These are phyloP conservation scores for Vulpes ferrilata DNA, from an alignment of 2,113 vertebrate species.

Conservation along the genomic window DNA sequence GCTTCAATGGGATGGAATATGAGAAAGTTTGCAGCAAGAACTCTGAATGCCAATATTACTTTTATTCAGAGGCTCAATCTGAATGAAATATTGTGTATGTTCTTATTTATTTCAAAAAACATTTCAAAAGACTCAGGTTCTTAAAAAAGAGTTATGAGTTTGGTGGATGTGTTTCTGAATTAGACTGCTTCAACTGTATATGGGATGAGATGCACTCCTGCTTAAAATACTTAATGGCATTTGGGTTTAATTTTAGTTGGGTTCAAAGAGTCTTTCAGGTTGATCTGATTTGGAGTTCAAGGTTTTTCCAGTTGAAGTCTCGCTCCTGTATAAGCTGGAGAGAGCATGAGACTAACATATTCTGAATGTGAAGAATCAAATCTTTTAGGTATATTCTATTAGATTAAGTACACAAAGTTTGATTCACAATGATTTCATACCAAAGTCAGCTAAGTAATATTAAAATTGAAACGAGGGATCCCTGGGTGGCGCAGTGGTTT, in stretches of 20 bases:
- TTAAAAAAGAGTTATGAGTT: background rate
- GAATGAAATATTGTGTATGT: background rate
- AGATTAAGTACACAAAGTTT: background rate
- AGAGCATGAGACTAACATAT: background rate
- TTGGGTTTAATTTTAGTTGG: constrained; percentile 22
- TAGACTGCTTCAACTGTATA: background rate
- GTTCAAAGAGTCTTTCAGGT: background rate
- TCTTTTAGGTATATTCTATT: background rate
- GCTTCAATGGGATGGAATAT: background rate
- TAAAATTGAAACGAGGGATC: background rate
- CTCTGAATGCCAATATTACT: background rate
- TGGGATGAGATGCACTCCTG: background rate
- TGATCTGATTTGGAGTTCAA: background rate
- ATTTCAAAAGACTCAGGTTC: background rate
- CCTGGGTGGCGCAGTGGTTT: too few relatives aligned
- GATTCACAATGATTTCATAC: background rate
- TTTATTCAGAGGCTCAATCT: constrained; percentile 8
- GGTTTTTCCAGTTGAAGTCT: background rate
- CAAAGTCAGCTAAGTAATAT: background rate
- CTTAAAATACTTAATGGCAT: background rate
- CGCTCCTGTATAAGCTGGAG: background rate
- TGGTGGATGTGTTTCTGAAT: background rate
- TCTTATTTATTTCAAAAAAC: constrained; percentile 31
- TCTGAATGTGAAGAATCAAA: background rate
- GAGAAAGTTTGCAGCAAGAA: background rate